These are phyloP conservation scores for Enteromius treurensis DNA, from an alignment of 2,797 vertebrate genomes.

Conservation along the genomic window DNA sequence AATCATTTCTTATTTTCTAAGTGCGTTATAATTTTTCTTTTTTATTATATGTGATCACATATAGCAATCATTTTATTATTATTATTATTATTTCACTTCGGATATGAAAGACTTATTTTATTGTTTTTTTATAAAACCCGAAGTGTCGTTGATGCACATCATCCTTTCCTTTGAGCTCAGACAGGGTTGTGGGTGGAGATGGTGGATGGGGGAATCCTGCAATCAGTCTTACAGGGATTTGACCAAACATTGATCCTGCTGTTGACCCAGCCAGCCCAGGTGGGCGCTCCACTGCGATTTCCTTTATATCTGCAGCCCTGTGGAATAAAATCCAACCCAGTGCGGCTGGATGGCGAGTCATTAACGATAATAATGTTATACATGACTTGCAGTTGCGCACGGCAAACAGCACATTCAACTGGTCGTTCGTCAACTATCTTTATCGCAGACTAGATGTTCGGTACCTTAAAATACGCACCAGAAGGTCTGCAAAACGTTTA, in stretches of 20 bases:
- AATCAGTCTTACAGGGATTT: constrained; percentile 35
- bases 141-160: background rate
- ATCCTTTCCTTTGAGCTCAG: constrained; percentile 3
- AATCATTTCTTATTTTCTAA: background rate
- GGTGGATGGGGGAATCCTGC: constrained; percentile 37
- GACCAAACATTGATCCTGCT: constrained; percentile 42
- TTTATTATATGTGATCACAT: background rate
- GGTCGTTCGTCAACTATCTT: constrained; percentile 44
- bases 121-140: background rate
- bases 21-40: background rate
- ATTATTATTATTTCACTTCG: background rate
- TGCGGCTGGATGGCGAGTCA: background rate
- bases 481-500: background rate
- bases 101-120: background rate
- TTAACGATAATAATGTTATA: background rate
- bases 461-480: background rate
- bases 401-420: constrained; percentile 43
- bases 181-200: constrained; percentile 24
- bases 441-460: background rate
- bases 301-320: constrained; percentile 29
- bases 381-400: background rate
- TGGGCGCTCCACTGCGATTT: constrained; percentile 39
- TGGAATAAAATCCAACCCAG: constrained; percentile 18
- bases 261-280: constrained; percentile 41
- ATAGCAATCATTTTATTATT: too few relatives aligned